These are phyloP conservation scores for Penaeus japonicus DNA, from an alignment of 1,140 invertebrate genomes.

Conservation along the genomic window DNA sequence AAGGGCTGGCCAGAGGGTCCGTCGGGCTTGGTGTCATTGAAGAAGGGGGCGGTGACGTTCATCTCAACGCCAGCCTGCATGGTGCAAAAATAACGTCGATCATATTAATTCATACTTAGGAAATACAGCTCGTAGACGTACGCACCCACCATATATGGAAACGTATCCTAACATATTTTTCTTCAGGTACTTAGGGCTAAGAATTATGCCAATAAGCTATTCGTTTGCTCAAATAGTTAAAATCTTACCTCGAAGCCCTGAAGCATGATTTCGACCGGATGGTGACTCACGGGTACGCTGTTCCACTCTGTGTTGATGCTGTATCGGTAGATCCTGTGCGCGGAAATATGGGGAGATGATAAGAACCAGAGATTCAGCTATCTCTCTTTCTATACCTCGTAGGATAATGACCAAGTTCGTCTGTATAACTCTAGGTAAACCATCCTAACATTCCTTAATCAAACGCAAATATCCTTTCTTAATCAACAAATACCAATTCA, in stretches of 20 bases:
- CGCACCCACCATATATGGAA: too few relatives aligned
- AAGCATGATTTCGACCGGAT: slow-evolving; percentile 29
- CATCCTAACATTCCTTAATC: too few relatives aligned
- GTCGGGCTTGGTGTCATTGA: slow-evolving; percentile 47
- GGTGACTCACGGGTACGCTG: background rate
- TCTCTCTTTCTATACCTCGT: background rate
- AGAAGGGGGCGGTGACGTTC: slow-evolving; percentile 56
- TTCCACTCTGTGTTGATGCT: slow-evolving; percentile 44
- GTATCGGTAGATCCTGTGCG: slow-evolving; percentile 48
- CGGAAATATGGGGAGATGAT: background rate
- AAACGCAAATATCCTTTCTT: too few relatives aligned
- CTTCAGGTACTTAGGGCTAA: too few relatives aligned
- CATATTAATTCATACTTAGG: too few relatives aligned
- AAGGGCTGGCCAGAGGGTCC: slow-evolving; percentile 42
- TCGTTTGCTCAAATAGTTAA: background rate
- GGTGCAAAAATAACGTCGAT: too few relatives aligned
- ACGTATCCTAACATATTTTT: too few relatives aligned
- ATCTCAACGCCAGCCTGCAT: slow-evolving; percentile 45
- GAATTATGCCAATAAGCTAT: background rate
- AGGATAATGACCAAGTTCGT: too few relatives aligned
- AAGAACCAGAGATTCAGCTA: background rate
- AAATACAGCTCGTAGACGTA: too few relatives aligned
- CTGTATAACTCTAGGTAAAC: too few relatives aligned
- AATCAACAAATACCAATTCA: too few relatives aligned
- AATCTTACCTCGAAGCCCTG: slow-evolving; percentile 50